Percentiles rank a stretch among this genome's conserved stretches.
Conservation (phyloP, 1,140 invertebrate species). For the Drosophila nigromelanica region DNA sequence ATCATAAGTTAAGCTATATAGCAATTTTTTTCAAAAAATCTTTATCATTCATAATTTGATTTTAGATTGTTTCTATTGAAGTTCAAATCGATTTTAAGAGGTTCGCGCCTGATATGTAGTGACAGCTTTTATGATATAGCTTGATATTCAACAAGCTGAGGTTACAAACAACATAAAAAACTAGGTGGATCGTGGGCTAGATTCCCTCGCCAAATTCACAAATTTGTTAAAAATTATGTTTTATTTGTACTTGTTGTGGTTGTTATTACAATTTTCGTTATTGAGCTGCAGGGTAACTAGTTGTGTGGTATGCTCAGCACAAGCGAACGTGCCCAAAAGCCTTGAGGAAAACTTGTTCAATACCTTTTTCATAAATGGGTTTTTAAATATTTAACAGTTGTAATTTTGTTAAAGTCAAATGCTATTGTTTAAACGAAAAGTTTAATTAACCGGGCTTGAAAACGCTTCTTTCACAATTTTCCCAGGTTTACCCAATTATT, state of each 20-base stretch:
- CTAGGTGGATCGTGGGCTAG: too few species aligned
- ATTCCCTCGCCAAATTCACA: too few species aligned
- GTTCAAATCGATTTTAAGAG: too few species aligned
- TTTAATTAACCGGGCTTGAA: conserved; percentile 4
- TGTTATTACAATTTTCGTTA: too few species aligned
- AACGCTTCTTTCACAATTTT: not conserved
- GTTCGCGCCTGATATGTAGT: too few species aligned
- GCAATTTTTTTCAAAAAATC: not conserved
- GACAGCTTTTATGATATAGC: too few species aligned
- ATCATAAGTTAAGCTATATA: not conserved
- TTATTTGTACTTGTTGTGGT: too few species aligned
- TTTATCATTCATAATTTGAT: not conserved
- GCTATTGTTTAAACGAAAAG: not conserved
- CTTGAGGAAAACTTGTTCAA: not conserved
- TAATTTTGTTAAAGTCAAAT: not conserved
- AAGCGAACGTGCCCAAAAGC: not conserved
- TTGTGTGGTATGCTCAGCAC: not conserved
- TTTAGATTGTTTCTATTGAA: too few species aligned
- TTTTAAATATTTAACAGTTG: not conserved
- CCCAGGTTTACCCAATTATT: not conserved
- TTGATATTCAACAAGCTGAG: too few species aligned
- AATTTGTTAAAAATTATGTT: too few species aligned
- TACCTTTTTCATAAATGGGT: not conserved
- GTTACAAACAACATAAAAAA: too few species aligned
- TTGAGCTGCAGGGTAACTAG: not conserved